Evolutionary conservation across 2,113 vertebrate species (phyloP).

Genomic region (Colaptes auratus): DNA sequence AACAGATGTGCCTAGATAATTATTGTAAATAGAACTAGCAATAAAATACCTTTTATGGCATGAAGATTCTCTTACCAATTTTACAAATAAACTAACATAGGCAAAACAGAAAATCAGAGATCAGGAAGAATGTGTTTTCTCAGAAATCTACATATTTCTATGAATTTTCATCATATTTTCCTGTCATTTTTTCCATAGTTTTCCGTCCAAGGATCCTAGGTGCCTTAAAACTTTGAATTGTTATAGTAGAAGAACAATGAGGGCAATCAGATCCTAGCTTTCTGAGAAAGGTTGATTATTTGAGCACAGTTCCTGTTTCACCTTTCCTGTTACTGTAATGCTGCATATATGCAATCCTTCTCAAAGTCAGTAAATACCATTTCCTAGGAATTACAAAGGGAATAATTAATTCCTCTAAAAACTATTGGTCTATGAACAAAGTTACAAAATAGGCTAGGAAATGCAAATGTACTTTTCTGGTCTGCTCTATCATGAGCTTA

Average conservation of each 20-base stretch:
- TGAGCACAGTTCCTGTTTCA: neutral
- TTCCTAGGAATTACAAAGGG: neutral
- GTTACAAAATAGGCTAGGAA: neutral
- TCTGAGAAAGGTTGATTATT: neutral
- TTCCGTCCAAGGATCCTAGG: neutral
- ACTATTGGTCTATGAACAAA: neutral
- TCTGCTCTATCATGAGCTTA: neutral
- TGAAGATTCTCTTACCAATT: neutral
- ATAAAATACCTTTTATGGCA: neutral
- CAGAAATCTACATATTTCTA: neutral
- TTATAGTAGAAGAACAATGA: neutral
- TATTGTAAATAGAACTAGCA: slow-evolving; percentile 12
- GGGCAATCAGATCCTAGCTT: neutral
- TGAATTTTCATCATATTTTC: neutral
- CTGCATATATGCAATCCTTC: neutral
- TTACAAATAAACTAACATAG: neutral
- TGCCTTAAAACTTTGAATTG: neutral
- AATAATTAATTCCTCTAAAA: neutral
- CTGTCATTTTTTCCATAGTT: neutral
- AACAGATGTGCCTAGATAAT: slow-evolving; percentile 9
- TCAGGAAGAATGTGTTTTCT: neutral
- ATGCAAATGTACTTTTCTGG: neutral
- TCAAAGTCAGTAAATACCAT: neutral
- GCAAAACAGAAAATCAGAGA: neutral
- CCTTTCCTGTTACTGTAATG: neutral